These are phyloP conservation scores for Tupaia chinensis DNA, from an alignment of 2,113 vertebrate species.

Conservation along the genomic window DNA sequence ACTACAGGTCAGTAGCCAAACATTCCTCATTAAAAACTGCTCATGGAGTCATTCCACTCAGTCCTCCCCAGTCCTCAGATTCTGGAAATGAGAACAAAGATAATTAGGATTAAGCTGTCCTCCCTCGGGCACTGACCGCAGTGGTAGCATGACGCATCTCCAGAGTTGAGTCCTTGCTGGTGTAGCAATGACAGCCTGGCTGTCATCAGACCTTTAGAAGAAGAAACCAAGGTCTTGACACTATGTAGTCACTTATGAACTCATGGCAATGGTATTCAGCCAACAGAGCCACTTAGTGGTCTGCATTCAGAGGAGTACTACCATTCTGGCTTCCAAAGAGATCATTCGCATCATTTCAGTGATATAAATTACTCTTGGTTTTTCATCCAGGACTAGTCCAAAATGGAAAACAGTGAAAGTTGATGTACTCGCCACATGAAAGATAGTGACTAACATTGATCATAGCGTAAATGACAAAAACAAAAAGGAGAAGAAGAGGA, in stretches of 20 bases:
- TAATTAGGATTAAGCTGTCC: neutral
- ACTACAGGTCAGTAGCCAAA: neutral
- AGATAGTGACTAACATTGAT: neutral
- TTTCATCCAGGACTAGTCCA: constrained; percentile 34
- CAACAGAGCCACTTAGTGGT: constrained; percentile 25
- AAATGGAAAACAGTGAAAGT: constrained; percentile 6
- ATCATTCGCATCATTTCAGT: constrained; percentile 4
- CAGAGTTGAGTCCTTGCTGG: neutral
- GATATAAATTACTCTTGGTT: neutral
- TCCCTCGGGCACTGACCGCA: neutral
- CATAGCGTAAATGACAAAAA: neutral
- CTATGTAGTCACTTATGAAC: constrained; percentile 31
- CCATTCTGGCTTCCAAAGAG: constrained; percentile 31
- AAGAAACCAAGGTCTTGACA: constrained; percentile 23
- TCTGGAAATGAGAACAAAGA: neutral
- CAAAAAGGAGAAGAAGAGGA: neutral
- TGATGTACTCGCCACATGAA: neutral
- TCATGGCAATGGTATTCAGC: constrained; percentile 9
- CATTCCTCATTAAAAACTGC: neutral
- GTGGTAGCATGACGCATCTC: neutral
- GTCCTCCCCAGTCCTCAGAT: neutral
- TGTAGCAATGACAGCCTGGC: neutral
- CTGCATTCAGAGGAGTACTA: constrained; percentile 1
- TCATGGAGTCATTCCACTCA: neutral
- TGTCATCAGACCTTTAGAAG: neutral